A percentile compares a stretch with the other conserved stretches of the same genome.
Conservation (phyloP, 2,888 invertebrate species). For the Magallana nippona region DNA sequence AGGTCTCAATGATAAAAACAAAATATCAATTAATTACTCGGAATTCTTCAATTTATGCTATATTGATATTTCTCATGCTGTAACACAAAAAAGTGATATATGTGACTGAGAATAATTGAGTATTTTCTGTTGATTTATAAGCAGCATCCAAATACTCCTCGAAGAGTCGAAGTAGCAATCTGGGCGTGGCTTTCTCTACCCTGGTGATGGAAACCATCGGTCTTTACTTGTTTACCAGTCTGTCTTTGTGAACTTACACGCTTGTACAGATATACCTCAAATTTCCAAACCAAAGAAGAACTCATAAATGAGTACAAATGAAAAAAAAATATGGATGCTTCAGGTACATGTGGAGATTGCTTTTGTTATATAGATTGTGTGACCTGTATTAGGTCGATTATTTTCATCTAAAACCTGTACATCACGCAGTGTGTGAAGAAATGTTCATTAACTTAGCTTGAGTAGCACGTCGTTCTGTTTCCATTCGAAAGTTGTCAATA, state of each 20-base stretch:
- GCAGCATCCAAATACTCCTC: slow-evolving; percentile 23
- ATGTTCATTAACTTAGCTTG: background rate
- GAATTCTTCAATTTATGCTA: too few species aligned
- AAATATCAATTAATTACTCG: too few species aligned
- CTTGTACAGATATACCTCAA: background rate
- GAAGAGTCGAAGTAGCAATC: background rate
- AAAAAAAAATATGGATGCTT: too few species aligned
- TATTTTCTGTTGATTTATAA: background rate
- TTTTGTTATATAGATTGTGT: too few species aligned
- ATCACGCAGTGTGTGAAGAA: background rate
- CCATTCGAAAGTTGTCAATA: background rate
- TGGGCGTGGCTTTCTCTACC: too few species aligned
- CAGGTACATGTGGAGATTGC: too few species aligned
- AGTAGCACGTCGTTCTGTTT: background rate
- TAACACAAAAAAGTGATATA: too few species aligned
- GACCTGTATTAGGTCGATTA: background rate
- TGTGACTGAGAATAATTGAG: too few species aligned
- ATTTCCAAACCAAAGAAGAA: slow-evolving; percentile 27
- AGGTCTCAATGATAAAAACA: too few species aligned
- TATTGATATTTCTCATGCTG: too few species aligned
- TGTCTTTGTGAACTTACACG: background rate
- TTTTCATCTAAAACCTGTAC: background rate
- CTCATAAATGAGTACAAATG: background rate
- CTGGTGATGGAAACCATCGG: background rate
- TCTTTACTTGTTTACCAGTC: background rate